Base-by-base conservation (phyloP, 1,140 invertebrate species). In the Drosophila sulfurigaster region DNA sequence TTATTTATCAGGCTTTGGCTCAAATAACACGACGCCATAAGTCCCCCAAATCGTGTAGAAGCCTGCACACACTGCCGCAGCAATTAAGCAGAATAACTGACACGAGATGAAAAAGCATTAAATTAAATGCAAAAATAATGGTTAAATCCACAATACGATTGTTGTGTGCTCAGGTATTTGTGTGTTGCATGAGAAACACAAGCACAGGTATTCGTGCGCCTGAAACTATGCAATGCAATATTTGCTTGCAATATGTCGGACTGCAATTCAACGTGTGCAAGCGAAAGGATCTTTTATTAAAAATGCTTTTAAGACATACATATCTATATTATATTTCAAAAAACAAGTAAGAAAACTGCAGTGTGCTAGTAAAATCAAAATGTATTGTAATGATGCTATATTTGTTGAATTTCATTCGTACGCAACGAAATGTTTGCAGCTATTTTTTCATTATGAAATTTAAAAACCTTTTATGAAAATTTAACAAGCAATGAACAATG, bases 1-100 rank as follows among this genome's bases (percentile, higher is more conserved):
- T 87, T 87, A 86, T 86, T 86, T 65, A 86, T 72, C 32, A 41
- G 16, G 59, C 5, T 38, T 57, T 52, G 5, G 25, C 45, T 28
- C 35, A 3, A 60, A 43, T 16, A 62, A 57, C 56, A 69, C 43
- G 62, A 30, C 60, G 60, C 70, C 43, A 65, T 78, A 60, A 75
- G 75, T 60, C 16, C 41, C 62, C 48, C 41, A 68, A 56, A 48
- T 54, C 38, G 43, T 81, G 75, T 67, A 28, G 28, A 49, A 58
- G 30, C 41, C 43, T 11, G 28, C 30, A 30, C 49, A 38, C 56
- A 66, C 32, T 45, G 59, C n/a, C 11, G 10, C 32, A 41, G 51
- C 65, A 69, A 82, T 82, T 82, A 79, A 72, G 64, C 64, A 20
- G 28, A 60, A 80, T 73, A 75, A 69, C 73, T 70, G 51, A 71